phyloP scores from a whole-genome alignment of 92 coral and sea anemone genomes.

The Zoanthus gigantus region DNA sequence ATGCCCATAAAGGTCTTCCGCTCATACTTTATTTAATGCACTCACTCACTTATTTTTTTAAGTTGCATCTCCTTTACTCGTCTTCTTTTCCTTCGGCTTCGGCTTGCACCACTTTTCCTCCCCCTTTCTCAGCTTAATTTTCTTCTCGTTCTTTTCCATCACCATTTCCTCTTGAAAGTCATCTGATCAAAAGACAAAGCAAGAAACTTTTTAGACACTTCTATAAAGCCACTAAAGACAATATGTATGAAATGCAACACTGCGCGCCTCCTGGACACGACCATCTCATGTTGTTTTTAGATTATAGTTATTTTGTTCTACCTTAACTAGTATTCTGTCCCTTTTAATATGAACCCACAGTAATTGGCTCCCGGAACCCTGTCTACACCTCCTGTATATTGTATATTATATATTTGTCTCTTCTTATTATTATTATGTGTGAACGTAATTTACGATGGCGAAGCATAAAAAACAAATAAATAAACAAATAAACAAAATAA shows the following conservation, averaged over 20 bases:
- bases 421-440: too few species aligned
- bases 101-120: not conserved
- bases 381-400: too few species aligned
- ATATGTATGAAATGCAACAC: too few species aligned
- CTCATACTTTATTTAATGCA: not conserved
- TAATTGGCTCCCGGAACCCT: too few species aligned
- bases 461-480: too few species aligned
- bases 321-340: not conserved
- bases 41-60: not conserved
- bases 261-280: too few species aligned
- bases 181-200: not conserved
- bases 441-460: too few species aligned
- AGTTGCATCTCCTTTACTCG: not conserved
- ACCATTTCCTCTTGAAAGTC: not conserved
- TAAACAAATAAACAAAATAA: not conserved
- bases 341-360: not conserved
- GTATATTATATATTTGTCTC: too few species aligned
- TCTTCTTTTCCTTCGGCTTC: not conserved
- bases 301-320: too few species aligned
- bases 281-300: too few species aligned
- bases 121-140: not conserved
- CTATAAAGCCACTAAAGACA: too few species aligned
- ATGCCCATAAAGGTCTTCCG: not conserved
- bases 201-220: not conserved
- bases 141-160: too few species aligned